A percentile compares a stretch with the other conserved stretches of the same genome.
Conservation (phyloP, 2,888 invertebrate genomes). For the Diadegma fenestrale region DNA sequence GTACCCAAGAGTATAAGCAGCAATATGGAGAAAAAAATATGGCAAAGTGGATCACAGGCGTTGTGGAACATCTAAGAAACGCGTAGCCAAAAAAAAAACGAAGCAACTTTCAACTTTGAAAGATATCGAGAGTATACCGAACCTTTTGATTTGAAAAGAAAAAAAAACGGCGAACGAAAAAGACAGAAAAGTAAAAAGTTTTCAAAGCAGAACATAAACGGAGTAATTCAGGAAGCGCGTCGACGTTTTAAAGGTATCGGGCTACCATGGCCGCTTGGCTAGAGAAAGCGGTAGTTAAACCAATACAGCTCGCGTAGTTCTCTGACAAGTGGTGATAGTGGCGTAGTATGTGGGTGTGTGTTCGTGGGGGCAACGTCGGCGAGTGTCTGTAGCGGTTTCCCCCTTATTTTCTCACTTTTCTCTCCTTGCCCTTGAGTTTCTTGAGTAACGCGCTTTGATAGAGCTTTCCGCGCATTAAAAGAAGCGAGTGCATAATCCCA, state of each 20-base stretch:
- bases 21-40: slow-evolving; percentile 23
- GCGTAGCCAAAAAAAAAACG: slow-evolving; percentile 13
- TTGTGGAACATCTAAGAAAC: slow-evolving; percentile 31
- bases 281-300: slow-evolving; percentile 61
- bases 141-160: slow-evolving; percentile 22
- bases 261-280: slow-evolving; percentile 41
- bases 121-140: slow-evolving; percentile 47
- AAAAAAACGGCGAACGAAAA: slow-evolving; percentile 9
- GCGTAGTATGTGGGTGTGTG: slow-evolving; percentile 20
- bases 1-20: slow-evolving; percentile 60
- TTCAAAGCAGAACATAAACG: slow-evolving; percentile 52
- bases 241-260: slow-evolving; percentile 43
- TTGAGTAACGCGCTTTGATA: slow-evolving; percentile 59
- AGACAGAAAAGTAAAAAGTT: slow-evolving; percentile 37
- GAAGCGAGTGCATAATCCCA: slow-evolving; percentile 48
- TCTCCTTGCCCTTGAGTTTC: slow-evolving; percentile 42
- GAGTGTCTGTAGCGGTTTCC: slow-evolving; percentile 53
- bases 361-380: neutral
- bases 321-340: slow-evolving; percentile 32
- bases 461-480: slow-evolving; percentile 57
- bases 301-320: slow-evolving; percentile 47
- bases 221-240: slow-evolving; percentile 56
- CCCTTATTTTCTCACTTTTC: neutral
- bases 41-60: slow-evolving; percentile 14
- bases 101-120: slow-evolving; percentile 16